phyloP scores from a whole-genome alignment of 2,888 invertebrate species.

The Brenthis ino region DNA sequence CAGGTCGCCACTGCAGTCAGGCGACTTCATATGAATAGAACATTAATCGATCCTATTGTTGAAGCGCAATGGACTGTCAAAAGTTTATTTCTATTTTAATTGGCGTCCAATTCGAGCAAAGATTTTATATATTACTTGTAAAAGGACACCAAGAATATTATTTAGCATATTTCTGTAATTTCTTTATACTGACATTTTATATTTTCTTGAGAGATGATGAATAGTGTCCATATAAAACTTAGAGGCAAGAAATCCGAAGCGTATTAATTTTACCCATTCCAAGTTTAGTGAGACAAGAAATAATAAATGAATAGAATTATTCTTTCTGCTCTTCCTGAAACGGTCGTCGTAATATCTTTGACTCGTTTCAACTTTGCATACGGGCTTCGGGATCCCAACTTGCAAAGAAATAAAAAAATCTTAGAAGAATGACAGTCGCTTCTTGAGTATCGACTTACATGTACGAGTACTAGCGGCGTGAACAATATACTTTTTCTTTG shows the following conservation, averaged over 20 bases:
- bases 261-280: slow-evolving; percentile 23
- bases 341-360: slow-evolving; percentile 21
- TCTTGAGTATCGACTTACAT: neutral
- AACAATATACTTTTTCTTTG: slow-evolving; percentile 2
- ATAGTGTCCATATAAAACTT: slow-evolving; percentile 15
- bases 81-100: too few relatives aligned
- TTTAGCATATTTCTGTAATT: too few relatives aligned
- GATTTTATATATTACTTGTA: too few relatives aligned
- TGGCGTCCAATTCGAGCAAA: too few relatives aligned
- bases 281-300: slow-evolving; percentile 19
- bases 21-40: too few relatives aligned
- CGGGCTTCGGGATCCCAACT: slow-evolving; percentile 3
- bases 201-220: neutral
- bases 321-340: slow-evolving; percentile 10
- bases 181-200: neutral
- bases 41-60: too few relatives aligned
- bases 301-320: slow-evolving; percentile 31
- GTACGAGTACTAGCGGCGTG: neutral
- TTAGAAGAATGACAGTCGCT: neutral
- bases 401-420: slow-evolving; percentile 3
- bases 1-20: too few relatives aligned
- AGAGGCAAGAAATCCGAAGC: slow-evolving; percentile 17
- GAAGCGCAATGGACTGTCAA: too few relatives aligned
- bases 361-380: slow-evolving; percentile 23
- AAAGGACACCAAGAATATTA: too few relatives aligned